Base-by-base conservation (phyloP, 2,113 vertebrate genomes). In the Orthonyx spaldingii region DNA sequence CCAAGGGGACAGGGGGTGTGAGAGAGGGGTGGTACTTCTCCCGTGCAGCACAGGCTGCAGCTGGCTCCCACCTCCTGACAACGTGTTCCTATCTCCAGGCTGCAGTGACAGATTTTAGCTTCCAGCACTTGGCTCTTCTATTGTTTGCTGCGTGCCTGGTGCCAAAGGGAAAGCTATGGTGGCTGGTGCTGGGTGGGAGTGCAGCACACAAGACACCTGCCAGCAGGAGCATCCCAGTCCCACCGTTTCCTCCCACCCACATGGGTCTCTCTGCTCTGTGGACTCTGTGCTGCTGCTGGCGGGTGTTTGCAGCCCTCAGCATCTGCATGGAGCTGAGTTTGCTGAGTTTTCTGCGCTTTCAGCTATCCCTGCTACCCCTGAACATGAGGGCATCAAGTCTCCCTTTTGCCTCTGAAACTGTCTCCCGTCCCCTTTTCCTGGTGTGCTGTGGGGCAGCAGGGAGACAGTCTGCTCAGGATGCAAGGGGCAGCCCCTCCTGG, bases 1-100 rank as follows among this genome's bases (percentile, higher is more conserved):
- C 35, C 42, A 53, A 23, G 33, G 13, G 18, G 18, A 16, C 0
- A 1, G 14, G 6, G 30, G 21, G 16, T 0, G 0, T 20, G 16
- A 49, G 42, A 77, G 19, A 16, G 15, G 11, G 21, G 2, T 1
- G 7, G 1, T 12, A 6, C 2, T 64, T 32, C 35, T 84, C 21
- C 11, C 2, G 0, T 52, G 24, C 20, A 72, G 22, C 46, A 33
- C 0, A 3, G 55, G 14, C 50, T 2, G 1, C 59, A 66, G 23
- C 59, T 74, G 82, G 28, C 49, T 90, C 35, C 46, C 7, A 33
- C 27, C n/a, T 60, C 28, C n/a, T 42, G 35, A 27, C 57, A 59
- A 20, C 4, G 1, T 37, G 66, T 27, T 83, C 35, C 7, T 71
- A 27, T 55, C 39, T 50, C 20, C 23, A 91, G 56, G 24, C 35